These are phyloP conservation scores for Sebastes alutus DNA, from an alignment of 2,797 vertebrate genomes.

Conservation along the genomic window DNA sequence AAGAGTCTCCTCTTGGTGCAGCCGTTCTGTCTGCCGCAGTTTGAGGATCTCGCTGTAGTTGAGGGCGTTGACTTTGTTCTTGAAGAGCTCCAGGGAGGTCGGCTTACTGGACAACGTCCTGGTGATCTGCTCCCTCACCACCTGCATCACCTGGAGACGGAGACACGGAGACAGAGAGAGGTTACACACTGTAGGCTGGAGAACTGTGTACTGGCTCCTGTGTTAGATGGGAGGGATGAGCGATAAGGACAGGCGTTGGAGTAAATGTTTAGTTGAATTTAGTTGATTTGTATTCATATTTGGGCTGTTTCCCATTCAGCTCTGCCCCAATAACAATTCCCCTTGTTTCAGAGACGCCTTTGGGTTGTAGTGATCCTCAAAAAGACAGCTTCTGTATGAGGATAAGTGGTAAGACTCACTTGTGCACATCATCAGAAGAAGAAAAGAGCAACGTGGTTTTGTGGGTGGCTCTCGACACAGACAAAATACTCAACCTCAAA, in stretches of 20 bases:
- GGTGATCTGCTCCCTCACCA: slow-evolving; percentile 96
- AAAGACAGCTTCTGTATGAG: background rate
- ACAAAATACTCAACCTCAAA: background rate
- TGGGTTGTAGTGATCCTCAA: background rate
- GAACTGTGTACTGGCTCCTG: background rate
- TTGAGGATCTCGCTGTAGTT: slow-evolving; percentile 97
- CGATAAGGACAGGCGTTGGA: background rate
- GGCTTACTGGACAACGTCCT: slow-evolving; percentile 91
- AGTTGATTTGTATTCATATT: background rate
- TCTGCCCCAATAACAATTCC: background rate
- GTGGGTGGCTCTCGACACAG: background rate
- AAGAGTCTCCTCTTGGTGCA: slow-evolving; percentile 95
- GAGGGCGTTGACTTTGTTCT: slow-evolving; percentile 90
- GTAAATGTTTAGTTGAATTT: background rate
- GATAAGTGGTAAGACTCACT: background rate
- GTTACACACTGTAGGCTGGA: background rate
- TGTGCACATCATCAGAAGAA: background rate
- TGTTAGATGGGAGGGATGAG: background rate
- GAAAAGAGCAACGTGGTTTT: background rate
- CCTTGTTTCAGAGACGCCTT: background rate
- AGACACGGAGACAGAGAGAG: background rate
- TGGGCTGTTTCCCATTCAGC: background rate
- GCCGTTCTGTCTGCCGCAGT: slow-evolving; percentile 92
- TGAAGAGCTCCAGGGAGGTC: slow-evolving; percentile 95
- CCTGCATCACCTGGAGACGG: slow-evolving; percentile 91